Base-by-base conservation (phyloP, 2,888 invertebrate genomes). In the Unio delphinus region DNA sequence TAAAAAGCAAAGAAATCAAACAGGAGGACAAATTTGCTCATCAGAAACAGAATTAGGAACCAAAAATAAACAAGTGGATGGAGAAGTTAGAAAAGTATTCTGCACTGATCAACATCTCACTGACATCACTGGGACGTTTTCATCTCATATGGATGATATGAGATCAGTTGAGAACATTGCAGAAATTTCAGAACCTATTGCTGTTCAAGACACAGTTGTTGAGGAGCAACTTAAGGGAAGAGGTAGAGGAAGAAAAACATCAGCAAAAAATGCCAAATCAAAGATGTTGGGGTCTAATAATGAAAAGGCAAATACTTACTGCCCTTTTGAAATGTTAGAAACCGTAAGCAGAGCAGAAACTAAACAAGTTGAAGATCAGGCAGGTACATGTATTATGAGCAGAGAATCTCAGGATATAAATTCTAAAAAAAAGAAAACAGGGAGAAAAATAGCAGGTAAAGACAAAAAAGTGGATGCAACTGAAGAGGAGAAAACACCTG, bases 21-120 rank as follows among this genome's bases (percentile, higher is more conserved):
- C 56, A 34, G 56, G 28, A 63, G 28, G 55, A 17, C 66, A 64
- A 3, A 45, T 45, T 45, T 45, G 45, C 45, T 45, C 45, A 57
- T 62, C 65, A 23, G 68, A 67, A 61, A 73, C 68, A 45, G 73
- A 70, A 59, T 61, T 66, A 45, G 63, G 66, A 68, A 73, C 64
- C 64, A 55, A 18, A 61, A 45, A 55, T n/a, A 55, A 62, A 45
- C 45, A 45, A 45, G 11, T 45, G 45, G 45, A 45, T 45, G 11
- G 45, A 45, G 45, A 45, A 45, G 45, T 15, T 45, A 11, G 15
- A 0, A 45, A 45, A 45, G 45, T 15, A 11, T 45, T 45, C 15
- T 45, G 45, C 45, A 45, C 4, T 45, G 11, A 3, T 45, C 45
- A 45, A 11, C 45, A 45, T 45, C 45, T 45, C 11, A 45, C 11